Evolutionary conservation across 2,797 vertebrate genomes (phyloP), one percentile per base, ranked within the genome.

Genomic region (Microtus agrestis): DNA sequence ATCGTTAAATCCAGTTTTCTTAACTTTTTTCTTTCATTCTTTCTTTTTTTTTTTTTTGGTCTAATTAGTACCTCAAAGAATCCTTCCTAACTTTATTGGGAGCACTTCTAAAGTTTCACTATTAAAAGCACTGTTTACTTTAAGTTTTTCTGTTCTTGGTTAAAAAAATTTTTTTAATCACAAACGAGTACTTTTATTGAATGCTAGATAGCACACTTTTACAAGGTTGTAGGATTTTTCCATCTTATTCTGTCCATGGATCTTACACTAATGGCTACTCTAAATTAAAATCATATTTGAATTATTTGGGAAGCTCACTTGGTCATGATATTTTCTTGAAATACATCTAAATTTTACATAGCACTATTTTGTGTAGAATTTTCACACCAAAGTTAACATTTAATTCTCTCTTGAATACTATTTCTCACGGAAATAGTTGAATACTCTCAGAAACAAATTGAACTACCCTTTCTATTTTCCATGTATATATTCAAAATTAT

Each of bases 41-140:
- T 67, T 93, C 77, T 85, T 80, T 95, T 77, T 91, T 69, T n/a
- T 69, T 93, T 34, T 51, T 87, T 87, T 51, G 59, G 88, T 91
- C 97, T 96, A 97, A 97, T 98, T 97, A 97, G 96, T 97, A 96
- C 91, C 91, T 97, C 94, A 97, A 96, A 97, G 92, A 97, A 94
- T 97, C 74, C 85, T 96, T 97, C 29, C 93, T 92, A 93, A 96
- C 54, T 96, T 97, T 94, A 94, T 94, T 96, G 90, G 74, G 91
- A 96, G 91, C 92, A 65, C 86, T 95, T 97, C 89, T 91, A 89
- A 96, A 92, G 89, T 93, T 97, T 96, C 88, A 94, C 69, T 73
- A 81, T 97, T 96, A 94, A 95, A 95, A 94, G n/a, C 48, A 80
- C 81, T 96, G 63, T 94, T 96, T 95, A 95, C n/a, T 63, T 73